These are phyloP conservation scores for Ephialtes manifestator DNA, from an alignment of 2,888 invertebrate species.

Conservation along the genomic window DNA sequence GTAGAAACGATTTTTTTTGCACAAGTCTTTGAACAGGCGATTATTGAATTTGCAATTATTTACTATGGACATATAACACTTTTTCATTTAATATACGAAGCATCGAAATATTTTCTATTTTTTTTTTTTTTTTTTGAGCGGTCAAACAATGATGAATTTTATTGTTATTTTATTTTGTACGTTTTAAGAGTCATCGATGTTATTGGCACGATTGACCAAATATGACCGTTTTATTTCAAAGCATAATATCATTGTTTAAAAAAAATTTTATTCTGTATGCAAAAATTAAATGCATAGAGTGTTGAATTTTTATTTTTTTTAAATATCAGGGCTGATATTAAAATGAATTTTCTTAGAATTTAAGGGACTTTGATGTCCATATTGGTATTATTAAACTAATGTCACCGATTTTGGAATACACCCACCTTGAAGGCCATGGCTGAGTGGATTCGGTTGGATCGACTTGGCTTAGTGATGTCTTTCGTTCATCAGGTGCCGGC, in stretches of 20 bases:
- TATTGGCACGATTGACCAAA: too few relatives aligned
- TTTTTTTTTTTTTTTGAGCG: too few relatives aligned
- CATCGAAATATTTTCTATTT: neutral
- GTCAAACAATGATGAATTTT: too few relatives aligned
- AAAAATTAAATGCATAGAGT: too few relatives aligned
- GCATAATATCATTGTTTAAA: too few relatives aligned
- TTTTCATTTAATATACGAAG: neutral
- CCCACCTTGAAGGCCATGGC: conserved; percentile 85
- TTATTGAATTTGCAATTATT: neutral
- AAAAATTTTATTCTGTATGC: too few relatives aligned
- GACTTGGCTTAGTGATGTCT: conserved; percentile 82
- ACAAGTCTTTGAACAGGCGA: neutral
- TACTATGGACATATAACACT: neutral
- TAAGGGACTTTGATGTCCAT: too few relatives aligned
- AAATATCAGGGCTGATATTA: too few relatives aligned
- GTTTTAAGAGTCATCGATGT: too few relatives aligned
- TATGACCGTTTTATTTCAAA: too few relatives aligned
- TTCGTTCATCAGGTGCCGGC: conserved; percentile 77
- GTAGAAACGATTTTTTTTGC: neutral
- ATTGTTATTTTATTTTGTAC: too few relatives aligned
- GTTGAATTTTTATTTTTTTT: too few relatives aligned
- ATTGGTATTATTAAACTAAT: neutral
- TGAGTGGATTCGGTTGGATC: conserved; percentile 80
- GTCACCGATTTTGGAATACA: conserved; percentile 60
- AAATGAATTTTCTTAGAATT: neutral